These are phyloP conservation scores for Micoletzkya japonica DNA, from an alignment of 2,888 invertebrate species.

Conservation along the genomic window DNA sequence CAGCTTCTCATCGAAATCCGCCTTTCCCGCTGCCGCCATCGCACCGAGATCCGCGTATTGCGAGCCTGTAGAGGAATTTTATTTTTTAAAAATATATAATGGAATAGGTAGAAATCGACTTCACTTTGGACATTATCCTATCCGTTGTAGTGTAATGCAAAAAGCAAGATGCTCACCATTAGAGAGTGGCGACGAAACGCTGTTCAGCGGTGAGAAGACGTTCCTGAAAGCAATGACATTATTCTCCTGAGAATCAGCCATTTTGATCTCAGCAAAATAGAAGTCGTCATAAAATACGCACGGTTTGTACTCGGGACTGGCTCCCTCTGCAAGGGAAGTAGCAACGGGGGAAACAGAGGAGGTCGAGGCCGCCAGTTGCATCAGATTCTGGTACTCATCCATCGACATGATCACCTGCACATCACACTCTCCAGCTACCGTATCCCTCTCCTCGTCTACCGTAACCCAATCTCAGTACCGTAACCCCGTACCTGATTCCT, in stretches of 20 bases:
- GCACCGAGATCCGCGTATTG: neutral
- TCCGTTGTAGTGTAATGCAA: too few relatives aligned
- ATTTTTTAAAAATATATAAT: too few relatives aligned
- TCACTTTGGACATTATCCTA: too few relatives aligned
- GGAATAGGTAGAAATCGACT: too few relatives aligned
- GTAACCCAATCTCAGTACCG: neutral
- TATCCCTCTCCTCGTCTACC: neutral
- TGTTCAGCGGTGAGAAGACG: conserved; percentile 16
- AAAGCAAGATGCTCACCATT: too few relatives aligned
- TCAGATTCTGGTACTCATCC: conserved; percentile 43
- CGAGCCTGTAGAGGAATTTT: too few relatives aligned
- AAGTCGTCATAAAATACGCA: too few relatives aligned
- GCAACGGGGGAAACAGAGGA: conserved; percentile 2
- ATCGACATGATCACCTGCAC: conserved; percentile 42
- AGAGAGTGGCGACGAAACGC: conserved; percentile 4
- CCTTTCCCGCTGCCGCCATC: neutral
- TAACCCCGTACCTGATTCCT: neutral
- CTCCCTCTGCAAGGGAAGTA: conserved; percentile 15
- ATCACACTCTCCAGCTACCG: neutral
- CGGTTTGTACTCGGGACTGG: conserved; percentile 27
- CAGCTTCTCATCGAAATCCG: conserved; percentile 22
- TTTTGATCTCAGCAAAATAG: too few relatives aligned
- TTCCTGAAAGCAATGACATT: neutral
- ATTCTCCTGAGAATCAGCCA: neutral
- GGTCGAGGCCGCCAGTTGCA: conserved; percentile 30